phyloP scores from a whole-genome alignment of 2,113 vertebrate species.

The Sus scrofa region T2T-Sscrofa CM000817.6:174317501-174318000 shows the following conservation, averaged over 20 bases:
- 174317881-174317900: no score
- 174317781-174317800: background rate
- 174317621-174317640: constrained; percentile 36
- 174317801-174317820: background rate
- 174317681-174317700: background rate
- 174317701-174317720: background rate
- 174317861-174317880: background rate
- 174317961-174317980: no score
- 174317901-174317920: no score
- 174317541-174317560: background rate
- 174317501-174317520: constrained; percentile 14
- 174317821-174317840: background rate
- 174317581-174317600: background rate
- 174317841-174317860: constrained; percentile 11
- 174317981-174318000: no score
- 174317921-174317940: no score
- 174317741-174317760: accelerated
- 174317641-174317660: background rate
- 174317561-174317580: background rate
- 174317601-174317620: background rate
- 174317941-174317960: no score
- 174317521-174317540: background rate
- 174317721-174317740: background rate
- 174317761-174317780: background rate
- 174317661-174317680: background rate